Percentiles rank a stretch among this genome's conserved stretches.
These are phyloP conservation scores for Catharus fuscescens DNA, from an alignment of 2,113 vertebrate species.

Conservation along the genomic window DNA sequence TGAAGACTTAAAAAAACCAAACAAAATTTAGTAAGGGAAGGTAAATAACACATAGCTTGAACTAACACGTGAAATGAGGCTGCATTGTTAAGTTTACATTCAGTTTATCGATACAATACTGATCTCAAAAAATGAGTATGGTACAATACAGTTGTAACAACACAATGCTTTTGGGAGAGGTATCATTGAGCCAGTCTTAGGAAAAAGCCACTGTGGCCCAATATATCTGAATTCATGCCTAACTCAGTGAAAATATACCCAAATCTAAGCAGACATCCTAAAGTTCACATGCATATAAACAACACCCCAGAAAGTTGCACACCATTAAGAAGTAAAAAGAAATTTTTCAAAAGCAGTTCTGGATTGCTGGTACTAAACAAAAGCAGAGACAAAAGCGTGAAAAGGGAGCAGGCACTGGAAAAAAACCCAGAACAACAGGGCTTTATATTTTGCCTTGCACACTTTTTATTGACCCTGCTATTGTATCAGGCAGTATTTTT, in stretches of 20 bases:
- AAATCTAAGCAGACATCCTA: neutral
- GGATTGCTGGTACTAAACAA: neutral
- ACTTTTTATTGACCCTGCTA: neutral
- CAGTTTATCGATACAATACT: neutral
- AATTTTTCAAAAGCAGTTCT: neutral
- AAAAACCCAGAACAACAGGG: neutral
- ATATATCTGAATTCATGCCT: neutral
- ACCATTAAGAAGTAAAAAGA: neutral
- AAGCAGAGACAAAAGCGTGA: neutral
- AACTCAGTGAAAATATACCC: neutral
- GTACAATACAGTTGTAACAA: neutral
- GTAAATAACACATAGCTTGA: neutral
- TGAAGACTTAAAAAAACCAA: neutral
- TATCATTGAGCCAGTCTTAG: neutral
- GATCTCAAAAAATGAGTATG: neutral
- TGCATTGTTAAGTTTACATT: accelerated
- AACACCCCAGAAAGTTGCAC: neutral
- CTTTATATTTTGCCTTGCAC: neutral
- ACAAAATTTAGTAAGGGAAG: neutral
- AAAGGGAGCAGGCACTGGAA: neutral
- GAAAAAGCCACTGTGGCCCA: neutral
- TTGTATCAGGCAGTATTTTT: neutral
- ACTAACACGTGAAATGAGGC: neutral
- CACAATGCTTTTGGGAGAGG: neutral
- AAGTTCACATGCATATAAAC: neutral